Evolutionary conservation across 2,888 invertebrate genomes (phyloP).

Genomic region (Bedellia somnulentella): DNA sequence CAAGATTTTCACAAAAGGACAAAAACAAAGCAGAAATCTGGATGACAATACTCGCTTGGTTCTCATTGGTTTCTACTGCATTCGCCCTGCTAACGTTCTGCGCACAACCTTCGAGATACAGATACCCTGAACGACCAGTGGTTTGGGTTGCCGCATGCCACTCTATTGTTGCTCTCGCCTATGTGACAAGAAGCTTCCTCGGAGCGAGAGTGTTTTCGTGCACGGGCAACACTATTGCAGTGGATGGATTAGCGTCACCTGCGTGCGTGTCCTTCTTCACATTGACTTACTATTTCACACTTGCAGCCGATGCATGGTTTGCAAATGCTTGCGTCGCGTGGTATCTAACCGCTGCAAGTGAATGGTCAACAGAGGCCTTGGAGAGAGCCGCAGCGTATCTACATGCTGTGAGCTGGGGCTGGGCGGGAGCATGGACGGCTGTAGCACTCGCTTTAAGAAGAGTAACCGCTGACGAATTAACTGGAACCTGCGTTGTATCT

Average conservation of each 20-base stretch:
- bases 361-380: constrained; percentile 92
- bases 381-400: constrained; percentile 84
- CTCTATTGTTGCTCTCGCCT: constrained; percentile 75
- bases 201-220: constrained; percentile 39
- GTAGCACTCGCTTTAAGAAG: constrained; percentile 77
- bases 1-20: constrained; percentile 66
- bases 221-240: constrained; percentile 37
- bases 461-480: constrained; percentile 78
- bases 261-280: constrained; percentile 77
- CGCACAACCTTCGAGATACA: constrained; percentile 83
- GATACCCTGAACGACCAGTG: constrained; percentile 88
- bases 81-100: constrained; percentile 86
- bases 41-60: constrained; percentile 75
- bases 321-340: constrained; percentile 85
- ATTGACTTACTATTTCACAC: constrained; percentile 74
- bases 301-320: constrained; percentile 86
- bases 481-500: constrained; percentile 79
- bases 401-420: constrained; percentile 86
- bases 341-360: constrained; percentile 87
- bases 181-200: constrained; percentile 68
- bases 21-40: constrained; percentile 73
- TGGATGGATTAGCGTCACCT: constrained; percentile 48
- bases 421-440: constrained; percentile 83
- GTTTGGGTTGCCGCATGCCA: constrained; percentile 89
- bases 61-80: constrained; percentile 78